Evolutionary conservation across 2,113 vertebrate species (phyloP).

Genomic region (Nesoenas mayeri): DNA sequence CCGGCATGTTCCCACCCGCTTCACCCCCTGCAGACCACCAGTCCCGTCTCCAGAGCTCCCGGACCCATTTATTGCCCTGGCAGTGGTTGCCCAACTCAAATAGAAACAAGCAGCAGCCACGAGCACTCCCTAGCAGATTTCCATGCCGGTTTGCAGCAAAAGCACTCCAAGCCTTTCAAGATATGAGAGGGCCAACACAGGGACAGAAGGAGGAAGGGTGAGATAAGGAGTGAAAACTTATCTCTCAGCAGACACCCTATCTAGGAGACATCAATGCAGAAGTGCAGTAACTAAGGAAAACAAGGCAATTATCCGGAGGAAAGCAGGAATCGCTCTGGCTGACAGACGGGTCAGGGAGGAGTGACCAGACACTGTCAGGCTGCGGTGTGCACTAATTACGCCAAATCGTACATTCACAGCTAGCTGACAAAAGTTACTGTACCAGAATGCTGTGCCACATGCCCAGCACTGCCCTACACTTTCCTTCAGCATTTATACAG

Average conservation of each 20-base stretch:
- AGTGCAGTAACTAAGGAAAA: neutral
- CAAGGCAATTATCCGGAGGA: neutral
- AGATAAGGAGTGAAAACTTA: neutral
- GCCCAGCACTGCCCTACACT: neutral
- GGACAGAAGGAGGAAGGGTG: neutral
- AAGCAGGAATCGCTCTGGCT: neutral
- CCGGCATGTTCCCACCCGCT: rapidly evolving
- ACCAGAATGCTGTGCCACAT: neutral
- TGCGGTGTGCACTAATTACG: rapidly evolving
- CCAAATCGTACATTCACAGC: neutral
- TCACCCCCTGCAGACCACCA: neutral
- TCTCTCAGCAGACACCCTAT: neutral
- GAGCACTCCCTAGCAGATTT: neutral
- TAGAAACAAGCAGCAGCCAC: neutral
- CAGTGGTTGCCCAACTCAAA: neutral
- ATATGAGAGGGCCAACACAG: rapidly evolving
- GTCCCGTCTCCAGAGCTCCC: neutral
- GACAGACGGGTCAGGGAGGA: neutral
- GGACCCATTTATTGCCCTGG: neutral
- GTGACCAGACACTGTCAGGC: neutral
- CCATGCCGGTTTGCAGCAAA: neutral
- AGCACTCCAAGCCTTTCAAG: neutral
- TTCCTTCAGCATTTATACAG: neutral
- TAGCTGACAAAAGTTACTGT: neutral
- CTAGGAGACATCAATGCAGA: neutral